Base-by-base conservation (phyloP, 2,113 vertebrate species). In the Porphyrio hochstetteri region DNA sequence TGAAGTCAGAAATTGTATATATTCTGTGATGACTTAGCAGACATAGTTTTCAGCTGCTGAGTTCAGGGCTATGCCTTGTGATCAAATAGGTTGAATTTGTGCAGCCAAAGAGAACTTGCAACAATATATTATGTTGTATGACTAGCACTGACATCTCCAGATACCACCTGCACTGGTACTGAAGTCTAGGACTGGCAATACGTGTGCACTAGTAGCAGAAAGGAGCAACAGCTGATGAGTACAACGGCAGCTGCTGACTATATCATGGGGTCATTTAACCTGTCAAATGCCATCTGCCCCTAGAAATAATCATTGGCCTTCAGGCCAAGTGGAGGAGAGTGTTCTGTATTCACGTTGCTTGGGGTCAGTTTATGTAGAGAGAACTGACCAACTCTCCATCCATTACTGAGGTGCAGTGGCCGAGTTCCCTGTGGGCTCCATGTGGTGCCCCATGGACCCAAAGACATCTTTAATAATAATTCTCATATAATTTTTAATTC, bases 141-240 rank as follows among this genome's bases (percentile, higher is more conserved):
- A 29, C 27, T 59, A 14, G 13, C 13, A 59, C 8, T 67, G 57
- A 13, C 15, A 40, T 25, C 38, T 86, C 35, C 2, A 1, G 24
- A 7, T 81, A 35, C 36, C 5, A 55, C 31, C 4, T 0, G 0
- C 15, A 4, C 9, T 57, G 61, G 25, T 20, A 8, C 14, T 27
- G 35, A 38, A 8, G 16, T 33, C 23, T 35, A 20, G 28, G 9
- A 8, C 31, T 75, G 92, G 65, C 17, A 60, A 11, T 17, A 9
- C 31, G 31, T 2, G 3, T 0, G 2, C 8, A 13, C 5, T 29
- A 20, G 10, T 11, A 76, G 18, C 31, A 42, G 28, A 29, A 75
- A 38, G 42, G 31, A 59, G 38, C 44, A 70, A 44, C 6, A 42
- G n/a, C 80, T 60, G 44, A 70, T 48, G 63, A 65, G 38, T 36